Conservation (phyloP, 2,888 invertebrate species). For the Oscheius sp. region DNA sequence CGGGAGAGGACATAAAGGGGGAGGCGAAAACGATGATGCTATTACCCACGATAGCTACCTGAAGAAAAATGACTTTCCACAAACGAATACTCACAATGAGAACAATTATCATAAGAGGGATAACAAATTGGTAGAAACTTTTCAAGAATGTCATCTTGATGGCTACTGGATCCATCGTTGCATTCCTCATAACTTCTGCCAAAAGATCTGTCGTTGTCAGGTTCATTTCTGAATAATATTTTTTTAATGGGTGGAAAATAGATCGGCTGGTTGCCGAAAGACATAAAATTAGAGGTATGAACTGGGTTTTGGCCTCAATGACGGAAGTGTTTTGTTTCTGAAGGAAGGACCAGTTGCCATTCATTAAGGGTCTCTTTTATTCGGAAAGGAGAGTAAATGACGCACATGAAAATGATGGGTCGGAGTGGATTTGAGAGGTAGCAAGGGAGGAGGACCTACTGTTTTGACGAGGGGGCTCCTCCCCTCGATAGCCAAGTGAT, state of each 20-base stretch:
- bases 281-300: no score
- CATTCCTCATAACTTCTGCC: background rate
- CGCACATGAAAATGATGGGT: no score
- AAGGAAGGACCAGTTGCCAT: no score
- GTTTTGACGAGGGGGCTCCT: no score
- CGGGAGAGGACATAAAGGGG: constrained; percentile 58
- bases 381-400: background rate
- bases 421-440: background rate
- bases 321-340: no score
- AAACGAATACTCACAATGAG: constrained; percentile 50
- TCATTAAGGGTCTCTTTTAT: no score
- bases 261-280: no score
- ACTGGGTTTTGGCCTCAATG: background rate
- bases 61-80: no score
- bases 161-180: background rate
- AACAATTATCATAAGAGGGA: constrained; percentile 64
- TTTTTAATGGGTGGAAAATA: background rate
- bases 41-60: constrained; percentile 66
- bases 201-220: constrained; percentile 9
- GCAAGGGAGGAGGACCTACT: no score
- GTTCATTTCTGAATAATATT: background rate
- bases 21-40: constrained; percentile 60
- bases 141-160: constrained; percentile 31
- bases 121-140: constrained; percentile 56
- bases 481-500: no score